Evolutionary conservation across 2,888 invertebrate species (phyloP).

Genomic region (Bombylius discolor): DNA sequence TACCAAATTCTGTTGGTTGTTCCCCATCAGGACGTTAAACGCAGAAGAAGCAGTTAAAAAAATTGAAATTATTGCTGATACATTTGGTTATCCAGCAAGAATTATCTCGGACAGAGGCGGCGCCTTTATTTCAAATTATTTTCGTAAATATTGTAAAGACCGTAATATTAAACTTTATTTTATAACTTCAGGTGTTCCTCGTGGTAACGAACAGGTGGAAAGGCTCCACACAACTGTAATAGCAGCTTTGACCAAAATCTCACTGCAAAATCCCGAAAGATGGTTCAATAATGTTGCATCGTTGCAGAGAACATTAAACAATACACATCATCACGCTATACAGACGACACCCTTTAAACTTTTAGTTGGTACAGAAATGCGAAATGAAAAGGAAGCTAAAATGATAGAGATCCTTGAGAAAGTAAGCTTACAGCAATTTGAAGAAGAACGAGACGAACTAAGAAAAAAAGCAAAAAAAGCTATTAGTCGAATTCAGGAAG

Average conservation of each 20-base stretch:
- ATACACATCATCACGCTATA: conserved; percentile 14
- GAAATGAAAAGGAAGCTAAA: conserved; percentile 15
- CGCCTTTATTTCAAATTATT: conserved; percentile 10
- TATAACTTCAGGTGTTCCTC: conserved; percentile 8
- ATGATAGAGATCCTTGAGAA: background rate
- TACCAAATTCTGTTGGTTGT: conserved; percentile 19
- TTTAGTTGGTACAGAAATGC: conserved; percentile 9
- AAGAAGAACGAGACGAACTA: too few relatives aligned
- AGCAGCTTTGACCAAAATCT: conserved; percentile 8
- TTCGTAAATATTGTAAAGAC: conserved; percentile 9
- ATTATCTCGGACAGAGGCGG: conserved; percentile 10
- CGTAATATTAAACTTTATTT: conserved; percentile 7
- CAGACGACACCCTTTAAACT: conserved; percentile 18
- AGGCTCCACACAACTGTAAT: conserved; percentile 10
- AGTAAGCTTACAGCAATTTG: too few relatives aligned
- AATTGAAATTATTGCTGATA: conserved; percentile 8
- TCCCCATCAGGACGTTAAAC: conserved; percentile 10
- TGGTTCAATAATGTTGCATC: conserved; percentile 20
- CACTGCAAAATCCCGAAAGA: conserved; percentile 13
- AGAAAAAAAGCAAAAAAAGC: too few relatives aligned
- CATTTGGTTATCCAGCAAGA: conserved; percentile 10
- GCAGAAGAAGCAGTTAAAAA: conserved; percentile 12
- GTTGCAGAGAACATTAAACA: conserved; percentile 16
- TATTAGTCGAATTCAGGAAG: too few relatives aligned
- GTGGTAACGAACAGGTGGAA: conserved; percentile 14